Conservation (phyloP, 2,888 invertebrate genomes). For the Hemaris fuciformis region DNA sequence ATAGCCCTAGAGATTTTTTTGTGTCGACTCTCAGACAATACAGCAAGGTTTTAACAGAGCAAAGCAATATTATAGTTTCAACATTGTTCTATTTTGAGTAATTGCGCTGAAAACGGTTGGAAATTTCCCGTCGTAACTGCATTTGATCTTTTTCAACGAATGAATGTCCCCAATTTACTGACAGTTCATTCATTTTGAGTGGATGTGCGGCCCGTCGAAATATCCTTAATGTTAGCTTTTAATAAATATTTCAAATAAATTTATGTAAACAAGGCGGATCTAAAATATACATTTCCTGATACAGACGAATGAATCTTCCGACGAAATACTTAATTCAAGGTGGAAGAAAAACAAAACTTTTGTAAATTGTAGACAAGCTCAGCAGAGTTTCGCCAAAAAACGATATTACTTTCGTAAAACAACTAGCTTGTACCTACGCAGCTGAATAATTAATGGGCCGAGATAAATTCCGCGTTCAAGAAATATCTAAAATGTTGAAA, state of each 20-base stretch:
- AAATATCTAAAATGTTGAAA: constrained; percentile 57
- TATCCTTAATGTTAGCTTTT: constrained; percentile 15
- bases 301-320: neutral
- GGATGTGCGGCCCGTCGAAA: constrained; percentile 23
- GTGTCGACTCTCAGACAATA: constrained; percentile 7
- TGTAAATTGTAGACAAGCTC: neutral
- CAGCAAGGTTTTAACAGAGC: constrained; percentile 18
- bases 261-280: neutral
- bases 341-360: neutral
- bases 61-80: constrained; percentile 34
- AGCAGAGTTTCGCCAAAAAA: constrained; percentile 11
- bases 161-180: constrained; percentile 47
- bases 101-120: constrained; percentile 33
- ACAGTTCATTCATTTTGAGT: constrained; percentile 35
- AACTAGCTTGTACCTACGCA: constrained; percentile 33
- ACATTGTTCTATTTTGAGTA: constrained; percentile 29
- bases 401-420: constrained; percentile 26
- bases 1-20: neutral
- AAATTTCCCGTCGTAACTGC: constrained; percentile 33
- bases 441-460: constrained; percentile 49
- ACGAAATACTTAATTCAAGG: neutral
- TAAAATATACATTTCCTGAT: neutral
- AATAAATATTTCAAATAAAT: neutral
- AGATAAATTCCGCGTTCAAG: constrained; percentile 50
- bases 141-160: constrained; percentile 42